Conservation (phyloP, 1,140 invertebrate species). For the Cyrtorhinus lividipennis region DNA sequence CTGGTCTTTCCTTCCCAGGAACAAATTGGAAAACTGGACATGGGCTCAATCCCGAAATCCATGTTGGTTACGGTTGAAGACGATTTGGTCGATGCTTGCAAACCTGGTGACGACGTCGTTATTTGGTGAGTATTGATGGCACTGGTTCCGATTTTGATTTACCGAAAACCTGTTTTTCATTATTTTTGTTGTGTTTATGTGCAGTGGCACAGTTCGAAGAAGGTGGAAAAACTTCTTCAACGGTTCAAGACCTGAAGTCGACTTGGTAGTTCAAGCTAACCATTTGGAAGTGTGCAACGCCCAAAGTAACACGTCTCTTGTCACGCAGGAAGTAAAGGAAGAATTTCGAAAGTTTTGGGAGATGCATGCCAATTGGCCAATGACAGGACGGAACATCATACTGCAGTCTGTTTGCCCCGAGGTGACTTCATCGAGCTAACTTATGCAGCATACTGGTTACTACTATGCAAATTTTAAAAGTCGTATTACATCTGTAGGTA, state of each 20-base stretch:
- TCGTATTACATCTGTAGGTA: no score
- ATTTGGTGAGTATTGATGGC: conserved; percentile 46
- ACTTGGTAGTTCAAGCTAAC: conserved; percentile 57
- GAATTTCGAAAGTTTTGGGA: conserved; percentile 65
- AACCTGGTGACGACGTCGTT: conserved; percentile 75
- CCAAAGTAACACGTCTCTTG: conserved; percentile 38
- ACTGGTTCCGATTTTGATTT: background rate
- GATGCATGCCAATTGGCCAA: conserved; percentile 40
- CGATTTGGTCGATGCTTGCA: conserved; percentile 74
- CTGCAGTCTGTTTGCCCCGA: conserved; percentile 70
- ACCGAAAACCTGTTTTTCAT: no score
- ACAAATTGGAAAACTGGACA: conserved; percentile 50
- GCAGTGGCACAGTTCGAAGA: conserved; percentile 58
- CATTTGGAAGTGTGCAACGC: conserved; percentile 58
- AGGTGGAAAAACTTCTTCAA: conserved; percentile 47
- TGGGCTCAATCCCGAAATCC: conserved; percentile 59
- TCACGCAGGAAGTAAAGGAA: conserved; percentile 53
- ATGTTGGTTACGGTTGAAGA: conserved; percentile 69
- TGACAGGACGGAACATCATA: conserved; percentile 63
- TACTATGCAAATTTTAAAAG: no score
- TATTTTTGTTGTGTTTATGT: conserved; percentile 20
- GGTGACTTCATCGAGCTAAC: conserved; percentile 36
- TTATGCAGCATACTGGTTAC: no score
- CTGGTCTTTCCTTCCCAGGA: conserved; percentile 47
- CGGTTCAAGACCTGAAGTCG: conserved; percentile 49